A percentile compares a stretch with the other conserved stretches of the same genome.
phyloP scores from a whole-genome alignment of 2,113 vertebrate species.

The Cricetomys ansorgei region DNA sequence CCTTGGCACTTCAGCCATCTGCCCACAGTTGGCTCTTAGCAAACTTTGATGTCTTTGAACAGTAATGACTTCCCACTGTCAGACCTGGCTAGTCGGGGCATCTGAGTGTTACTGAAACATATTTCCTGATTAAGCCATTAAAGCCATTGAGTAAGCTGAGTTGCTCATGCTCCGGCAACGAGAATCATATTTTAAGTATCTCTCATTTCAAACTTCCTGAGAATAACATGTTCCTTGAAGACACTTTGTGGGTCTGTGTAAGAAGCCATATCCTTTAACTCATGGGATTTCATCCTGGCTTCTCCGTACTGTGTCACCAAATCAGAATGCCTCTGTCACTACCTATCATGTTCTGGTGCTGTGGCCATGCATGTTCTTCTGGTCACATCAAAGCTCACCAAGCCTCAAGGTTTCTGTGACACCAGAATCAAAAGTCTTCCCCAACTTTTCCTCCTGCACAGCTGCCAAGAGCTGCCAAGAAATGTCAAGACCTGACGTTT shows the following conservation, averaged over 20 bases:
- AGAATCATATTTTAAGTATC: not conserved
- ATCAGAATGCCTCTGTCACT: not conserved
- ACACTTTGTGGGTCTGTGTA: not conserved
- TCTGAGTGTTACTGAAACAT: not conserved
- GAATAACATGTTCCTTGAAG: not conserved
- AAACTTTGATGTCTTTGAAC: not conserved
- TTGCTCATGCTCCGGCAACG: not conserved
- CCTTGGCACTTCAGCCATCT: rapidly evolving
- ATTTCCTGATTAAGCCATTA: not conserved
- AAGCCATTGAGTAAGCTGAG: not conserved
- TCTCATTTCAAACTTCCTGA: not conserved
- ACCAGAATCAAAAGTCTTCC: not conserved
- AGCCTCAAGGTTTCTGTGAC: too few relatives aligned
- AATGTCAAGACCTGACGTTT: too few relatives aligned
- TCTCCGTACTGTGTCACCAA: not conserved
- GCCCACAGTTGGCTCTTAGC: not conserved
- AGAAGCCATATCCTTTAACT: not conserved
- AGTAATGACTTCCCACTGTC: not conserved
- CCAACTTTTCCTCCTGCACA: not conserved
- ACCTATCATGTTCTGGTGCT: too few relatives aligned
- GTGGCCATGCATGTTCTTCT: not conserved
- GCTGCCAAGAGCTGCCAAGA: not conserved
- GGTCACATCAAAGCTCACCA: not conserved
- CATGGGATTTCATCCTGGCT: not conserved
- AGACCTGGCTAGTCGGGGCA: not conserved